phyloP scores from a whole-genome alignment of 2,113 vertebrate species.

The Syngnathus scovelli region DNA sequence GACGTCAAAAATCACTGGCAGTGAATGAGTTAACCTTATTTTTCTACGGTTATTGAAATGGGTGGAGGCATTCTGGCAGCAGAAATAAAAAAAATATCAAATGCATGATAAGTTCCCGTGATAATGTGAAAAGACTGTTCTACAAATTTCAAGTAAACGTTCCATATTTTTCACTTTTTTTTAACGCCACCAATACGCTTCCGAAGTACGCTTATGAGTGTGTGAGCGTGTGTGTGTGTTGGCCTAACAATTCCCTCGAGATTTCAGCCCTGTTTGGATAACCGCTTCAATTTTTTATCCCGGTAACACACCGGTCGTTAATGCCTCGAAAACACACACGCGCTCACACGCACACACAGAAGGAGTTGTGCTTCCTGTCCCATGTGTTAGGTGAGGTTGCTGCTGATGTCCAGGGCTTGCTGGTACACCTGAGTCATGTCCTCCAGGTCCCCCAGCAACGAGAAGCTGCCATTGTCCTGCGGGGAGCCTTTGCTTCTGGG shows the following conservation, averaged over 20 bases:
- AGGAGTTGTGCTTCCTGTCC: slow-evolving; percentile 30
- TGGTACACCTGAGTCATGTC: slow-evolving; percentile 99
- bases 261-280: slow-evolving; percentile 43
- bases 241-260: slow-evolving; percentile 41
- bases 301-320: slow-evolving; percentile 74
- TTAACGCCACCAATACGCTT: neutral
- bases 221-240: slow-evolving; percentile 31
- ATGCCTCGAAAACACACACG: slow-evolving; percentile 42
- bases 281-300: slow-evolving; percentile 55
- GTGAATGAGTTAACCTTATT: neutral
- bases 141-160: neutral
- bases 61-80: neutral
- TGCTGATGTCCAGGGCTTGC: slow-evolving; percentile 94
- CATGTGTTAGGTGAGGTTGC: slow-evolving; percentile 73
- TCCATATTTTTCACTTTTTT: neutral
- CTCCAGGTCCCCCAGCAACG: slow-evolving; percentile 91
- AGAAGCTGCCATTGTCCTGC: slow-evolving; percentile 91
- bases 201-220: slow-evolving; percentile 8
- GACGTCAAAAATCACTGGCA: no score
- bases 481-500: slow-evolving; percentile 69
- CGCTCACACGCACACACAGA: slow-evolving; percentile 1
- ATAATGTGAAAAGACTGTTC: neutral
- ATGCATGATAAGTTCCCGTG: neutral
- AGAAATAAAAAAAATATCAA: neutral
- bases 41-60: neutral